Evolutionary conservation across 30 jellyfish, hydroid and myxozoan genomes (phyloP), one percentile per base, ranked within the genome.

Genomic region (Aurelia aurita complex sp. Pacific): DNA sequence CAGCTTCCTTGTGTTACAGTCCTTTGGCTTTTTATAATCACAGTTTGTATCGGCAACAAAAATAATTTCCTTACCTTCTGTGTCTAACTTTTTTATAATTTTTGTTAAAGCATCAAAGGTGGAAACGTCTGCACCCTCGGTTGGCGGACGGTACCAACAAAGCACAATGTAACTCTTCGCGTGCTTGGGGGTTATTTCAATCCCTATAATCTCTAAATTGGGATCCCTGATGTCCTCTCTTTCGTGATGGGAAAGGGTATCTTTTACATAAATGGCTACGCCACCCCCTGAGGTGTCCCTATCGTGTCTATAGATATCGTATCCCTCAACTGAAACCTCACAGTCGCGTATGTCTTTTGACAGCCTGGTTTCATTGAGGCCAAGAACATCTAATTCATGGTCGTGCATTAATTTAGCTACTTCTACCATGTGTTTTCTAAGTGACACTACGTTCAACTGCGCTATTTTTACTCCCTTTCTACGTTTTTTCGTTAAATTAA

Each of bases 311-410:
- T 76, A 76, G 59, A 53, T 62, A 46, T 74, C 78, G 2, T 55
- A 76, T 1, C 76, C 80, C 62, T 76, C 87, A 15, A 76, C 1
- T 6, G 75, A 57, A 57, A 76, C 79, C 80, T 32, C 87, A 9
- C 33, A 15, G 81, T 76, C 81, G 23, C 68, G n/a, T 55, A 52
- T 54, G 61, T 54, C 87, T 76, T 76, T 76, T 1, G 61, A 55
- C 76, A 76, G 63, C 59, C 87, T 76, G 60, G 87, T n/a, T 76
- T 76, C 87, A 59, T 53, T 76, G 61, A 76, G 87, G 65, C 87
- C 77, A 55, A 54, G 60, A 59, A 76, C 59, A 1, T 76, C 76
- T 14, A 76, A 52, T 62, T 57, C 59, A 33, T 15, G 53, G 61
- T 76, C 87, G 87, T 62, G 75, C 61, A 76, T 10, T 62, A 52